These are phyloP conservation scores for Lutjanus erythropterus DNA, from an alignment of 2,113 vertebrate genomes.

Conservation along the genomic window DNA sequence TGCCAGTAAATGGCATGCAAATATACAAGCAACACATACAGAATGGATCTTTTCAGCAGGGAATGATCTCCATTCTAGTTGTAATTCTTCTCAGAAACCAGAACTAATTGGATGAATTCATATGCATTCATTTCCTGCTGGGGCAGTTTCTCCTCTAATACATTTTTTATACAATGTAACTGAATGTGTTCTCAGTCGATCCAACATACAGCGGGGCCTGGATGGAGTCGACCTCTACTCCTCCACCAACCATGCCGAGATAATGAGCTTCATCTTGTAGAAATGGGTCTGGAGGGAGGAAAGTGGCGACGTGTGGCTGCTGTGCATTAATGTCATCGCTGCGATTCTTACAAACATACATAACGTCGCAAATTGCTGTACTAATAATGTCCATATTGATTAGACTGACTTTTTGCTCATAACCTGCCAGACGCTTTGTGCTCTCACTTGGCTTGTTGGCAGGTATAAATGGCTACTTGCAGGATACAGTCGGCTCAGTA, in stretches of 20 bases:
- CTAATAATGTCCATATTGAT: slow-evolving; percentile 46
- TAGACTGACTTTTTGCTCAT: slow-evolving; percentile 25
- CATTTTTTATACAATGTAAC: slow-evolving; percentile 13
- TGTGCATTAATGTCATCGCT: slow-evolving; percentile 24
- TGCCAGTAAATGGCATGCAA: background rate
- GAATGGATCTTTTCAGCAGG: background rate
- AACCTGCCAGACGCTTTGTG: slow-evolving; percentile 14
- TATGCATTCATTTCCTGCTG: background rate
- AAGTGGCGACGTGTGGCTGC: background rate
- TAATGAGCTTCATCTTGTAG: slow-evolving; percentile 52
- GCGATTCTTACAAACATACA: slow-evolving; percentile 48
- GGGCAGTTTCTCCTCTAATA: background rate
- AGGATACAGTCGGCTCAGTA: slow-evolving; percentile 31
- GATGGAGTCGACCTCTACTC: slow-evolving; percentile 40
- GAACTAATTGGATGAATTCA: slow-evolving; percentile 20
- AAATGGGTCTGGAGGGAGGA: slow-evolving; percentile 6
- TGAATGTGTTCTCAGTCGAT: slow-evolving; percentile 31
- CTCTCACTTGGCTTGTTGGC: slow-evolving; percentile 24
- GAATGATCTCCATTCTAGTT: background rate
- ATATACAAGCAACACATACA: background rate
- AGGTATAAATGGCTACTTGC: slow-evolving; percentile 45
- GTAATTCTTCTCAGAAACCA: slow-evolving; percentile 22
- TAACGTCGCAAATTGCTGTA: slow-evolving; percentile 9
- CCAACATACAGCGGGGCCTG: slow-evolving; percentile 3
- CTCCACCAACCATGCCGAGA: slow-evolving; percentile 9